phyloP scores from a whole-genome alignment of 2,113 vertebrate species.

The zebrafish (Danio rerio) region DNA sequence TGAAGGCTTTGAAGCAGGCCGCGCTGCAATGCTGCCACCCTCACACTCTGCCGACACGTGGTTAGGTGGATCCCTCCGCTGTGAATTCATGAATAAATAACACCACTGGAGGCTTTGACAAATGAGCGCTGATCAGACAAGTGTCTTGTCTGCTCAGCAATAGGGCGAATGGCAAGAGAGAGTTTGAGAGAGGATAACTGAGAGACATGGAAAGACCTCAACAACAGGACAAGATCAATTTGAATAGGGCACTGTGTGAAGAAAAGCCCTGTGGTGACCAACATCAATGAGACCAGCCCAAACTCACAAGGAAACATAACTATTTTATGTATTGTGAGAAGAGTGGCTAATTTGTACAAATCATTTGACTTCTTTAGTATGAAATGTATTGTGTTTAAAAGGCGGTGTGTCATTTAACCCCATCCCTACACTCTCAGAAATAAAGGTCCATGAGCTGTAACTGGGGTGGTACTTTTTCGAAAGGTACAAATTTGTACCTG shows the following conservation, averaged over 20 bases:
- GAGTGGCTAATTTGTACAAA: too few species aligned
- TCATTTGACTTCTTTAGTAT: too few species aligned
- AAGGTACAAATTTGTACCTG: too few species aligned
- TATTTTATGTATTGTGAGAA: too few species aligned
- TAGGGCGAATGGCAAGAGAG: not conserved
- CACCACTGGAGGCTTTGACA: conserved; percentile 46
- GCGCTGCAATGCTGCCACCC: not conserved
- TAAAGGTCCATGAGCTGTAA: too few species aligned
- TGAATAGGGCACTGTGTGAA: not conserved
- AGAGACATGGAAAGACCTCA: not conserved
- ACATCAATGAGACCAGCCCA: not conserved
- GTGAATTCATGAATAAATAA: conserved; percentile 54
- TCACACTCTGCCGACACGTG: conserved; percentile 2
- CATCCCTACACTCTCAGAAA: too few species aligned
- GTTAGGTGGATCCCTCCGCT: conserved; percentile 14
- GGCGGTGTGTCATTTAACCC: too few species aligned
- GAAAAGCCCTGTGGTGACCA: not conserved
- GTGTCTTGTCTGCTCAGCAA: conserved; percentile 12
- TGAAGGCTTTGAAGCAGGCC: conserved; percentile 26
- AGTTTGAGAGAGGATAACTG: conserved; percentile 1
- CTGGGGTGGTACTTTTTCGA: too few species aligned
- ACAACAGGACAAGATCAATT: not conserved
- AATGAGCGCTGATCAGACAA: conserved; percentile 42
- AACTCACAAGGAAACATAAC: not conserved
- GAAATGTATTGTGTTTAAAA: too few species aligned